These are phyloP conservation scores for Sarcoramphus papa DNA, from an alignment of 2,797 vertebrate genomes.

Conservation along the genomic window DNA sequence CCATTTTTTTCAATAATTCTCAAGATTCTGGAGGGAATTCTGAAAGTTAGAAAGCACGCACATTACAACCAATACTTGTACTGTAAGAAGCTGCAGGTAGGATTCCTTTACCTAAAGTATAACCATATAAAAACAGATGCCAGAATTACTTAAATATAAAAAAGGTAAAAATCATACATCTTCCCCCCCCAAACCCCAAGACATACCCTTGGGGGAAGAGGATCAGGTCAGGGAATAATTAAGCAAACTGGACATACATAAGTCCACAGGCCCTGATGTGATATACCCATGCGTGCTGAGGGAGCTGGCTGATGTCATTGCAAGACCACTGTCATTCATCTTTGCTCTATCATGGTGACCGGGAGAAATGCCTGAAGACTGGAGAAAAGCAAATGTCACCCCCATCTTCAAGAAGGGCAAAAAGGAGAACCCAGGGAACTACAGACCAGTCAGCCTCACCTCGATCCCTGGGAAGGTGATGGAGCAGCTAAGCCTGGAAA, in stretches of 20 bases:
- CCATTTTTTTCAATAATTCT: not conserved
- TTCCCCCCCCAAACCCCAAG: not conserved
- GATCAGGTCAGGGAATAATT: not conserved
- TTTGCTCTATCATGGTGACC: not conserved
- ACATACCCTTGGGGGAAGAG: not conserved
- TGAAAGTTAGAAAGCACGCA: not conserved
- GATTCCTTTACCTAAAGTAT: not conserved
- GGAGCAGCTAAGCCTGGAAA: not conserved
- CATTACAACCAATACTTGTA: not conserved
- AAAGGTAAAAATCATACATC: not conserved
- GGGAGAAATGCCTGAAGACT: not conserved
- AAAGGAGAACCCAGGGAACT: not conserved
- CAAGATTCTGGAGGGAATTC: not conserved
- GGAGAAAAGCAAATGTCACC: not conserved
- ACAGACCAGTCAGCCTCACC: not conserved
- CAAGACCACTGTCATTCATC: not conserved
- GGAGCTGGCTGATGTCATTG: not conserved
- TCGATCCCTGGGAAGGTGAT: not conserved
- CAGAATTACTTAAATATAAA: not conserved
- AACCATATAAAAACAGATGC: not conserved
- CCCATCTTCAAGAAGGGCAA: not conserved
- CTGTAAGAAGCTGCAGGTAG: not conserved
- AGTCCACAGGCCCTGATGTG: fast-evolving
- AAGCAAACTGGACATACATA: fast-evolving
- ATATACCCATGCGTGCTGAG: fast-evolving